phyloP scores from a whole-genome alignment of 2,797 vertebrate genomes.

The Spinus olivaceus region DNA sequence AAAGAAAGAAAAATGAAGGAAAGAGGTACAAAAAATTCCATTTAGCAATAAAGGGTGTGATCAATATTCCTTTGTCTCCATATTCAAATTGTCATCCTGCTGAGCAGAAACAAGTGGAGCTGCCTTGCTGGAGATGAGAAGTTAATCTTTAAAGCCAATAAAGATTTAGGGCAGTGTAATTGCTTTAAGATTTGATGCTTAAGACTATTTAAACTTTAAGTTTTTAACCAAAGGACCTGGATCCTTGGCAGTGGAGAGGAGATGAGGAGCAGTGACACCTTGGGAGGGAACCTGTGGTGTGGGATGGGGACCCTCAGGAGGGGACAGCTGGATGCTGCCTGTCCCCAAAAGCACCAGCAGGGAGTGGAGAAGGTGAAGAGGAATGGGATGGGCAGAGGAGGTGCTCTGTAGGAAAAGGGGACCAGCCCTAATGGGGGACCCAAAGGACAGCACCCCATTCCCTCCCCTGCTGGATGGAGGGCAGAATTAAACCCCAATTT shows the following conservation, averaged over 20 bases:
- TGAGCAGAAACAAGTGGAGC: neutral
- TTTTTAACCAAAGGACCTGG: neutral
- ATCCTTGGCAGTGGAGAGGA: neutral
- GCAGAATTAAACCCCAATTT: neutral
- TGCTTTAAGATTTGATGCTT: neutral
- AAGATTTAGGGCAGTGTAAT: neutral
- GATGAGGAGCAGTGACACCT: neutral
- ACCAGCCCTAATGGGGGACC: fast-evolving
- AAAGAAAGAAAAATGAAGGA: neutral
- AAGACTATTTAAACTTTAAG: neutral
- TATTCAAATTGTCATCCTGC: neutral
- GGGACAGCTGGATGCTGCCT: neutral
- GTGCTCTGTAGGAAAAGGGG: neutral
- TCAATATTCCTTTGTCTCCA: constrained; percentile 9
- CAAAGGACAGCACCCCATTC: neutral
- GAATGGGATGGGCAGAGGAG: neutral
- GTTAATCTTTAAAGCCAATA: constrained; percentile 7
- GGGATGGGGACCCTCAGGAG: neutral
- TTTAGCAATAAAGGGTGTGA: fast-evolving
- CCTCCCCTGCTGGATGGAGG: neutral
- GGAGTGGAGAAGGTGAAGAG: neutral
- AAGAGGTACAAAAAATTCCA: neutral
- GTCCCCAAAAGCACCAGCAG: neutral
- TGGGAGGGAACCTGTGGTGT: fast-evolving
- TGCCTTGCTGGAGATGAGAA: neutral